Evolutionary conservation across 1,140 invertebrate species (phyloP), one percentile per base, ranked within the genome.

Genomic region (Anthonomus grandis): DNA sequence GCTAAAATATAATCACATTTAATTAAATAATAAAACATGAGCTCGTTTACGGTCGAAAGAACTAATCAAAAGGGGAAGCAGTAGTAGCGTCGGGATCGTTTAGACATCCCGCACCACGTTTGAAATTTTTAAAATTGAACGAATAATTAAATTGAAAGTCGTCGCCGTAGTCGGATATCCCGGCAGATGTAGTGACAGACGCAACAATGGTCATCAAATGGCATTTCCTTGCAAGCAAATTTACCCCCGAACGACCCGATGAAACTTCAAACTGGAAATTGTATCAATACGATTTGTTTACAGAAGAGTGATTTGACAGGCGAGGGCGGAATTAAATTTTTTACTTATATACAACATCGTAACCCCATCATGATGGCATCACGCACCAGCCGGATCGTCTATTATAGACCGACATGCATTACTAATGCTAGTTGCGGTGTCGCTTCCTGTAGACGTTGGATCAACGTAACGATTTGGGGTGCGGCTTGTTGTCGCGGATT

Each of bases 91-190:
- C n/a, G 25, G 25, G 45, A 53, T 53, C 38, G 52, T 46, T 23
- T n/a, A 55, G 52, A 55, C 52, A 55, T 53, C 34, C 21, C 36
- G 39, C 36, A 46, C 52, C 52, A 36, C 31, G 52, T 55, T 34
- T 55, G 52, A 46, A 41, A 53, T 53, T 53, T n/a, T 53, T 53
- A 42, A 44, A 53, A 55, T 55, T 55, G 46, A 55, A 55, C 41
- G 52, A 46, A 55, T 55, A 69, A 69, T 69, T 69, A 67, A 69
- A 69, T 69, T 68, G 66, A 64, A 63, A 60, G 59, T 62, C 60
- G 64, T n/a, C n/a, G n/a, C n/a, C n/a, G n/a, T n/a, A n/a, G 65
- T 66, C 65, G 64, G 65, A 69, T 67, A 64, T 69, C 62, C 65
- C 60, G 65, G 64, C 67, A 65, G 62, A 69, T 65, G 64, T 65